phyloP scores from a whole-genome alignment of 2,113 vertebrate genomes.

The Oreochromis niloticus region DNA sequence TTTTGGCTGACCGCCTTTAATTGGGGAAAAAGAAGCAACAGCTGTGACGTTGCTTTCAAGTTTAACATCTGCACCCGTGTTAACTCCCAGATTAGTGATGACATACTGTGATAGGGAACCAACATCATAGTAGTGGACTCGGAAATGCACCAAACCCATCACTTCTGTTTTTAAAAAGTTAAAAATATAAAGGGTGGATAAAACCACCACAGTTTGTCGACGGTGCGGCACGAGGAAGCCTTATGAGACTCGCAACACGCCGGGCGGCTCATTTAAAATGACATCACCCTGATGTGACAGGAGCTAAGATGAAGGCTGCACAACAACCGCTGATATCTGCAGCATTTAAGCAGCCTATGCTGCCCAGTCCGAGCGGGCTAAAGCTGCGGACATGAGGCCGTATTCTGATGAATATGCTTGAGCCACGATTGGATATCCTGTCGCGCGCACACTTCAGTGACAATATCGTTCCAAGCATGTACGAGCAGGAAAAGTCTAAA shows the following conservation, averaged over 20 bases:
- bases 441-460: neutral
- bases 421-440: neutral
- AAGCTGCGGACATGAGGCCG: neutral
- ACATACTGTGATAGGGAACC: neutral
- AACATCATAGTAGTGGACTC: neutral
- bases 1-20: accelerated
- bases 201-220: neutral
- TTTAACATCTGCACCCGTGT: neutral
- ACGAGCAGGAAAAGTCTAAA: neutral
- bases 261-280: neutral
- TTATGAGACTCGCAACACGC: neutral
- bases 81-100: neutral
- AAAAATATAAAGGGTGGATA: neutral
- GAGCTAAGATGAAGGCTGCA: neutral
- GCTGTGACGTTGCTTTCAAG: neutral
- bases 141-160: neutral
- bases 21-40: accelerated
- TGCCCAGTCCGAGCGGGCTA: accelerated
- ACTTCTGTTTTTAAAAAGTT: neutral
- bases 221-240: neutral
- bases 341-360: accelerated
- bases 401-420: too few species aligned
- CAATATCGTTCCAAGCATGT: neutral
- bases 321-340: neutral
- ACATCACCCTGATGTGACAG: neutral